Evolutionary conservation across 2,113 vertebrate species (phyloP).

Genomic region (Nerophis ophidion): DNA sequence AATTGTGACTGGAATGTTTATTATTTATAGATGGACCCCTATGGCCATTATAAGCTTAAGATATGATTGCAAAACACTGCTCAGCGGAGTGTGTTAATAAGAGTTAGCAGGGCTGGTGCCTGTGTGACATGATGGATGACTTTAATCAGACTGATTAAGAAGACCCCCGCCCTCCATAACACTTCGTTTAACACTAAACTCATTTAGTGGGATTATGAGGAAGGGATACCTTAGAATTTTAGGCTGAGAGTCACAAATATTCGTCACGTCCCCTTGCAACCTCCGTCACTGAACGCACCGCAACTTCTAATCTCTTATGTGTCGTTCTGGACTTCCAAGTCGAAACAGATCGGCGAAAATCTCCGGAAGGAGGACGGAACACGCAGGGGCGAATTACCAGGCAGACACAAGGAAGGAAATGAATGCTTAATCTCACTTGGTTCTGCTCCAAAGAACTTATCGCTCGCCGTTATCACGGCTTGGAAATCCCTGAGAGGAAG

Average conservation of each 20-base stretch:
- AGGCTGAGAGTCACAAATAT: background rate
- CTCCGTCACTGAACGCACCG: constrained; percentile 25
- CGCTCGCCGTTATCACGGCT: constrained; percentile 60
- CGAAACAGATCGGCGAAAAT: constrained; percentile 47
- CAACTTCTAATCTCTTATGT: constrained; percentile 38
- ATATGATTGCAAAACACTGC: background rate
- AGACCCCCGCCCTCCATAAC: constrained; percentile 19
- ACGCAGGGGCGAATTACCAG: constrained; percentile 44
- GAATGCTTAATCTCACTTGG: constrained; percentile 56
- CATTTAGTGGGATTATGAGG: constrained; percentile 18
- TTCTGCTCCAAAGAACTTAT: constrained; percentile 64
- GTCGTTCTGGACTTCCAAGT: constrained; percentile 27
- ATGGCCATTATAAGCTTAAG: no score
- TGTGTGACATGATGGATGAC: constrained; percentile 52
- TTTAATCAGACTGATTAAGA: constrained; percentile 60
- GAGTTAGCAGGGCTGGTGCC: constrained; percentile 27
- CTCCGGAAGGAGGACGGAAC: constrained; percentile 37
- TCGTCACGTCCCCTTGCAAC: background rate
- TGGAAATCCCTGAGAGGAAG: constrained; percentile 68
- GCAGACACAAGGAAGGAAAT: constrained; percentile 60
- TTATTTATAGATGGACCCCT: no score
- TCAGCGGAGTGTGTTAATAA: constrained; percentile 31
- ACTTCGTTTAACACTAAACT: constrained; percentile 46
- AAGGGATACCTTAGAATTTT: background rate
- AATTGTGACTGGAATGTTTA: no score